Conservation (phyloP, 2,797 vertebrate species). For the Molossus alvarezi region DNA sequence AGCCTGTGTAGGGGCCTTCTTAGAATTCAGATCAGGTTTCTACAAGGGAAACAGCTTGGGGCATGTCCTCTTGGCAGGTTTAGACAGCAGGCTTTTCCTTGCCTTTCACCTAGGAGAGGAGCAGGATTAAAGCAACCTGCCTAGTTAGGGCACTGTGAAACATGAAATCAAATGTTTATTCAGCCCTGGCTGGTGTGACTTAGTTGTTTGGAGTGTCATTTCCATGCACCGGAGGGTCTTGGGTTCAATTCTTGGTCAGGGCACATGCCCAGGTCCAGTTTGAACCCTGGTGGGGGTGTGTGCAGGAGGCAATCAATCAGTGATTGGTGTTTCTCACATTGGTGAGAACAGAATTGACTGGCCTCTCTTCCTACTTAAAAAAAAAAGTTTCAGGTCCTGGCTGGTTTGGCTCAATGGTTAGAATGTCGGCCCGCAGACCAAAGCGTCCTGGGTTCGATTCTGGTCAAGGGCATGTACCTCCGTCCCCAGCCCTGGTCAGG, state of each 20-base stretch:
- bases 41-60: background rate
- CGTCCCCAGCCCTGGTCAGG: no score
- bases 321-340: background rate
- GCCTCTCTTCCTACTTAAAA: background rate
- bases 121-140: background rate
- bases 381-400: background rate
- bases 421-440: no score
- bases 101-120: constrained; percentile 7
- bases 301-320: background rate
- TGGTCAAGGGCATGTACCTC: no score
- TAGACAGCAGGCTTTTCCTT: constrained; percentile 8
- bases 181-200: no score
- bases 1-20: background rate
- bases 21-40: background rate
- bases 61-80: background rate
- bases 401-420: no score
- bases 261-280: background rate
- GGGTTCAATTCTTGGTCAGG: background rate
- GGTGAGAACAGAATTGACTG: background rate
- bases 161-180: constrained; percentile 20
- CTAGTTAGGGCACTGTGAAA: background rate
- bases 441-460: no score
- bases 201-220: background rate
- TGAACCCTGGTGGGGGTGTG: background rate
- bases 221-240: background rate